A percentile compares a stretch with the other conserved stretches of the same genome.
These are phyloP conservation scores for Montipora capitata DNA, from an alignment of 92 coral and sea anemone genomes.

Conservation along the genomic window DNA sequence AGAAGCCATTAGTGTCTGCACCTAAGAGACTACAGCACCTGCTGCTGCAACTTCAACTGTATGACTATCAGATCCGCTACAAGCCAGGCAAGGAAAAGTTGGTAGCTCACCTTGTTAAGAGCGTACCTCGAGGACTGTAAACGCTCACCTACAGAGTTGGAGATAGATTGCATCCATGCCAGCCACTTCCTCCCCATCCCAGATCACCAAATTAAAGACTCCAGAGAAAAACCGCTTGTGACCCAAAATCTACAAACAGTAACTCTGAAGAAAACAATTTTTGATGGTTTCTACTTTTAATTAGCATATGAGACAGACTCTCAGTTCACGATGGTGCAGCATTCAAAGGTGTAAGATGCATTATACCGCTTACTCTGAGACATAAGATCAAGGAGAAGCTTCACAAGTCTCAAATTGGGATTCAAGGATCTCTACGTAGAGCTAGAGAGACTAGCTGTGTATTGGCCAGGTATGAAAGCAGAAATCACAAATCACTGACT, in stretches of 20 bases:
- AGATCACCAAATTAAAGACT: neutral
- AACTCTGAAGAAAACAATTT: neutral
- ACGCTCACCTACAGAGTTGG: neutral
- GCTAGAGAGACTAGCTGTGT: slow-evolving; percentile 25
- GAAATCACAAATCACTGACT: neutral
- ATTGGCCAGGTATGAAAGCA: slow-evolving; percentile 29
- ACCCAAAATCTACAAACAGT: no score
- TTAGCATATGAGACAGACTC: neutral
- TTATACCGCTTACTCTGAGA: no score
- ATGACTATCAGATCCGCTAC: neutral
- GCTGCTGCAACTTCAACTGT: neutral
- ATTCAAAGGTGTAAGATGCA: no score
- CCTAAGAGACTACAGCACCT: no score
- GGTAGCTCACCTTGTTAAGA: neutral
- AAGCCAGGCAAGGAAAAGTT: neutral
- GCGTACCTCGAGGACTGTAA: neutral
- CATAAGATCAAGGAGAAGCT: neutral
- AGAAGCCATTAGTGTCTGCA: slow-evolving; percentile 7
- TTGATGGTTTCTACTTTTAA: neutral
- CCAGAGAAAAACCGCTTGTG: neutral
- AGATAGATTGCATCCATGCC: neutral
- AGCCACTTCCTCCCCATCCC: neutral
- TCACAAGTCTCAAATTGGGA: neutral
- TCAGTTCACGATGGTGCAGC: neutral
- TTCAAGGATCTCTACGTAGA: slow-evolving; percentile 2